A percentile compares a stretch with the other conserved stretches of the same genome.
phyloP scores from a whole-genome alignment of 92 coral and sea anemone species.

The Actinernus sp. region DNA sequence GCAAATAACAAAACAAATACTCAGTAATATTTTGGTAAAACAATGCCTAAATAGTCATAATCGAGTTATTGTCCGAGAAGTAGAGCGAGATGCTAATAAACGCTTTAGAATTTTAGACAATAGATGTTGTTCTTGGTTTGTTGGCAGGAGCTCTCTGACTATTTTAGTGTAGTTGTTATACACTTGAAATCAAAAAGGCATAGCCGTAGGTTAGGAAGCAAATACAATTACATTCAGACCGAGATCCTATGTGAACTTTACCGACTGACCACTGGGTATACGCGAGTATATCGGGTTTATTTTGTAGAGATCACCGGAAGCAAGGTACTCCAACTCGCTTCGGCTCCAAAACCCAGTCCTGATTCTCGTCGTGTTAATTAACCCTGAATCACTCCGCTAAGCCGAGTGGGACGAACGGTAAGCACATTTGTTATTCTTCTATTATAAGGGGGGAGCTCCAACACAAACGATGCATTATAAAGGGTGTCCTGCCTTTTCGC shows the following conservation, averaged over 20 bases:
- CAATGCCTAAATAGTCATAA: conserved; percentile 76
- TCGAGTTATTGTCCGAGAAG: conserved; percentile 78
- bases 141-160: conserved; percentile 63
- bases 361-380: too few species aligned
- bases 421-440: conserved; percentile 34
- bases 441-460: conserved; percentile 53
- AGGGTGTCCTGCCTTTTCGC: conserved; percentile 68
- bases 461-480: conserved; percentile 76
- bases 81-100: conserved; percentile 84
- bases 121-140: conserved; percentile 88
- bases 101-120: conserved; percentile 76
- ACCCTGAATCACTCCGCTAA: background rate
- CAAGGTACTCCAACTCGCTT: too few species aligned
- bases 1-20: conserved; percentile 72
- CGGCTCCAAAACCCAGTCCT: too few species aligned
- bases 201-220: background rate
- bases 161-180: conserved; percentile 76
- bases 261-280: background rate
- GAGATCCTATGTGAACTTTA: too few species aligned
- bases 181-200: conserved; percentile 1
- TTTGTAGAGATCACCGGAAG: too few species aligned
- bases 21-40: conserved; percentile 72
- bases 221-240: too few species aligned
- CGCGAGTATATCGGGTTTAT: too few species aligned
- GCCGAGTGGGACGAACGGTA: conserved; percentile 3